Percentiles rank a stretch among this genome's conserved stretches.
phyloP scores from a whole-genome alignment of 1,140 invertebrate species.

The Hyles vespertilio region DNA sequence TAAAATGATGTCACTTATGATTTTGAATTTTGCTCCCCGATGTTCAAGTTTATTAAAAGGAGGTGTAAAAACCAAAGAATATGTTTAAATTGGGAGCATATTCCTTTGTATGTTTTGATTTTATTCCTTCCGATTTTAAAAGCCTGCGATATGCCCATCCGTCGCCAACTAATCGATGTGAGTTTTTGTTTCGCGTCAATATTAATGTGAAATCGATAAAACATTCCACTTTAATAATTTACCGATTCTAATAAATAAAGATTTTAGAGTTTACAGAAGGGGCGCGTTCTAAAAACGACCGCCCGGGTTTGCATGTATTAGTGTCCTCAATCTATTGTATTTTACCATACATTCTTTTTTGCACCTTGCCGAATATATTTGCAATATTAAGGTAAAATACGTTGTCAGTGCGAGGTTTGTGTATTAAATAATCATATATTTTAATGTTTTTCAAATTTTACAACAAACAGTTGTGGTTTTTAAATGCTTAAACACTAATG shows the following conservation, averaged over 20 bases:
- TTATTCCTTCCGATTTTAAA: no score
- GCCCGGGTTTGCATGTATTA: conserved; percentile 61
- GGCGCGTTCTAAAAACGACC: conserved; percentile 62
- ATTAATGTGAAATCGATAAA: conserved; percentile 54
- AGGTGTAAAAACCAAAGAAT: no score
- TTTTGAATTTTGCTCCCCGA: no score
- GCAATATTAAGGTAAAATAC: conserved; percentile 50
- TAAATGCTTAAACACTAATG: no score
- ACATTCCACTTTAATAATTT: conserved; percentile 62
- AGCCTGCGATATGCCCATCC: neutral
- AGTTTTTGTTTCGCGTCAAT: conserved; percentile 41
- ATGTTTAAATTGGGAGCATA: no score
- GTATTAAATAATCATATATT: neutral
- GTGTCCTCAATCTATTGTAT: conserved; percentile 69
- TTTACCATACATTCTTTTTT: conserved; percentile 73
- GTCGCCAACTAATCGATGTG: neutral
- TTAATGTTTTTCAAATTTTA: neutral
- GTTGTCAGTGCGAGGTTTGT: conserved; percentile 24
- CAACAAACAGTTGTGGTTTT: no score
- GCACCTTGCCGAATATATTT: conserved; percentile 70
- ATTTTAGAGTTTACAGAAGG: conserved; percentile 57
- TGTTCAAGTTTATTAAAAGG: no score
- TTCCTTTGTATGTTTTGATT: no score
- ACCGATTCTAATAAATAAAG: conserved; percentile 74
- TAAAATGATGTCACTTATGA: no score